These are phyloP conservation scores for Heliocidaris tuberculata DNA, from an alignment of 35 echinoderm and acorn worm genomes.

Conservation along the genomic window DNA sequence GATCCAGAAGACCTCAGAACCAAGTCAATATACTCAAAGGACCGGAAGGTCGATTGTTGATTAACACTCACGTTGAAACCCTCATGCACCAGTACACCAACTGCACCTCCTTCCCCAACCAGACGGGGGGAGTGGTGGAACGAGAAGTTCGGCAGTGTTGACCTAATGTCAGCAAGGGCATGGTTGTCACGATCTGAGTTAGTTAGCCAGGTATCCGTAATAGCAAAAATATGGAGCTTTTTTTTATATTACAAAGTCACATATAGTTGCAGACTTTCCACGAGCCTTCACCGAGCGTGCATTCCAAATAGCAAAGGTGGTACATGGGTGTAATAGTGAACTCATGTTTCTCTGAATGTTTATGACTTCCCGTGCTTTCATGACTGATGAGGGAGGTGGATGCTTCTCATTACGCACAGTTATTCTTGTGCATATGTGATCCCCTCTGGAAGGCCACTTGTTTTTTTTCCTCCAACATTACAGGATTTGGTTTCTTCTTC, in stretches of 20 bases:
- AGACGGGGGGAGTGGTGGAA: constrained; percentile 45
- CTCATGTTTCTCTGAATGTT: neutral
- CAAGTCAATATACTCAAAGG: constrained; percentile 50
- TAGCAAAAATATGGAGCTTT: no score
- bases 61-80: constrained; percentile 51
- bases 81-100: constrained; percentile 44
- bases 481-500: neutral
- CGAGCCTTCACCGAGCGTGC: constrained; percentile 49
- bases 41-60: neutral
- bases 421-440: neutral
- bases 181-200: constrained; percentile 24
- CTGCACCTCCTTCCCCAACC: constrained; percentile 21
- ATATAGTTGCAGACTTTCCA: constrained; percentile 43
- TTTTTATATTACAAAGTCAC: constrained; percentile 57
- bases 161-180: constrained; percentile 29
- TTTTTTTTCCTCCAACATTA: neutral
- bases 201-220: constrained; percentile 65
- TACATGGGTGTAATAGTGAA: neutral
- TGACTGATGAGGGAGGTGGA: neutral
- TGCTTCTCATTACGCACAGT: neutral
- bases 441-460: neutral
- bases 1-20: constrained; percentile 20
- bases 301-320: constrained; percentile 53
- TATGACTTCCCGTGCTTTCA: neutral
- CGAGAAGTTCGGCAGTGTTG: constrained; percentile 40